Evolutionary conservation across 2,113 vertebrate genomes (phyloP).

Genomic region (Onychostruthus taczanowskii): DNA sequence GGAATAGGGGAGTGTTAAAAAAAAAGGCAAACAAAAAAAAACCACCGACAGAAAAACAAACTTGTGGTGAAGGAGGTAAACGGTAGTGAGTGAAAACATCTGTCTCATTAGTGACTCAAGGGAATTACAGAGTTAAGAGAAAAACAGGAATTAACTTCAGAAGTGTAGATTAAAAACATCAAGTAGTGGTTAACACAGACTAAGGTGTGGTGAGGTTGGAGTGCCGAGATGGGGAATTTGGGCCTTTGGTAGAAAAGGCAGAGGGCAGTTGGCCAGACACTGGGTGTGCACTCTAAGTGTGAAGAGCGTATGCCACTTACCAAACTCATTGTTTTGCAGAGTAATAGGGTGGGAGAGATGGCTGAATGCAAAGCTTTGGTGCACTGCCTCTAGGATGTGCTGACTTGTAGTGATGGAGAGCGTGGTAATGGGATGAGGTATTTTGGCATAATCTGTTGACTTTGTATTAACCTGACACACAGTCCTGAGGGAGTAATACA

Average conservation of each 20-base stretch:
- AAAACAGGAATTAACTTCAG: neutral
- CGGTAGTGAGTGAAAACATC: neutral
- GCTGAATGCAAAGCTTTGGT: neutral
- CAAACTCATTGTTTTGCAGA: neutral
- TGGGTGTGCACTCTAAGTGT: neutral
- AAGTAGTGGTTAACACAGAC: neutral
- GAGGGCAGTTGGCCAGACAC: neutral
- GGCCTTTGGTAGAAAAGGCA: neutral
- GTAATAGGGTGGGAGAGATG: neutral
- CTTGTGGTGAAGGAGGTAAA: neutral
- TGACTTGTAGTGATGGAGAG: neutral
- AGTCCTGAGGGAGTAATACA: neutral
- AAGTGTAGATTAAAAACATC: neutral
- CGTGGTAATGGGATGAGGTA: neutral
- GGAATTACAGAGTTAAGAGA: neutral
- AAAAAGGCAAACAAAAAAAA: neutral
- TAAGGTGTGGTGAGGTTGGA: neutral
- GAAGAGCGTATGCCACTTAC: neutral
- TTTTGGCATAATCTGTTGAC: neutral
- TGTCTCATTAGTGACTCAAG: neutral
- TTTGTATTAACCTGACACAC: neutral
- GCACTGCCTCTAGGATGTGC: neutral
- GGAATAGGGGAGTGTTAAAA: neutral
- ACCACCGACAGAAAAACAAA: neutral
- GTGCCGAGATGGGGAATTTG: neutral